Evolutionary conservation across 2,888 invertebrate genomes (phyloP).

Genomic region (Limenitis camilla): DNA sequence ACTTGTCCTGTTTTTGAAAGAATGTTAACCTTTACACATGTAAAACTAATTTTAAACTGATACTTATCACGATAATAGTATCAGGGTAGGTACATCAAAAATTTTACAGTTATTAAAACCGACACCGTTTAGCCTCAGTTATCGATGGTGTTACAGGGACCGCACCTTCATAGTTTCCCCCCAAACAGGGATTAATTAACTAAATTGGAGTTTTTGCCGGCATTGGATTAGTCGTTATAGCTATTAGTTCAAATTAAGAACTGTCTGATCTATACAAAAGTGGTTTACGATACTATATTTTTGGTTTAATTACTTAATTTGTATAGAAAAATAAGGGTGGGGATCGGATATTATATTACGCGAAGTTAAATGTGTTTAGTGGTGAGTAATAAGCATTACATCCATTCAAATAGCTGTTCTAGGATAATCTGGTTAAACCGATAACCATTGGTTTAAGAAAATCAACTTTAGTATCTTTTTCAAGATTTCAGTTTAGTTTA

Average conservation of each 20-base stretch:
- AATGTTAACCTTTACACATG: no score
- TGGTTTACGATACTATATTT: constrained; percentile 3
- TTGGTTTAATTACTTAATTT: constrained; percentile 5
- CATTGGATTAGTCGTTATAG: constrained; percentile 65
- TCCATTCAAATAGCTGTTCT: no score
- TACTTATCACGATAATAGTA: not conserved
- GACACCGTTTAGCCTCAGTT: constrained; percentile 50
- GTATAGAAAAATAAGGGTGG: not conserved
- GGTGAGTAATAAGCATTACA: no score
- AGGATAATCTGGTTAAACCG: no score
- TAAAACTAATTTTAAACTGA: no score
- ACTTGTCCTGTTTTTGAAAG: no score
- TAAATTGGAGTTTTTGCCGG: constrained; percentile 71
- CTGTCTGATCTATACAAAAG: constrained; percentile 32
- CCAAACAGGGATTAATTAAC: constrained; percentile 68
- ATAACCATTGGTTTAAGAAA: no score
- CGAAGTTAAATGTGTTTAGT: no score
- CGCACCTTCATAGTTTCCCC: constrained; percentile 61
- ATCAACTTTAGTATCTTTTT: no score
- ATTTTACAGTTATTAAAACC: constrained; percentile 8
- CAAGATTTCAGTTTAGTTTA: no score
- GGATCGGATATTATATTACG: no score
- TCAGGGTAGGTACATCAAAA: not conserved
- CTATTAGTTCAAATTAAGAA: constrained; percentile 74
- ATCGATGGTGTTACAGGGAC: constrained; percentile 53